Base-by-base conservation (phyloP, 2,888 invertebrate species). In the Mantis religiosa region DNA sequence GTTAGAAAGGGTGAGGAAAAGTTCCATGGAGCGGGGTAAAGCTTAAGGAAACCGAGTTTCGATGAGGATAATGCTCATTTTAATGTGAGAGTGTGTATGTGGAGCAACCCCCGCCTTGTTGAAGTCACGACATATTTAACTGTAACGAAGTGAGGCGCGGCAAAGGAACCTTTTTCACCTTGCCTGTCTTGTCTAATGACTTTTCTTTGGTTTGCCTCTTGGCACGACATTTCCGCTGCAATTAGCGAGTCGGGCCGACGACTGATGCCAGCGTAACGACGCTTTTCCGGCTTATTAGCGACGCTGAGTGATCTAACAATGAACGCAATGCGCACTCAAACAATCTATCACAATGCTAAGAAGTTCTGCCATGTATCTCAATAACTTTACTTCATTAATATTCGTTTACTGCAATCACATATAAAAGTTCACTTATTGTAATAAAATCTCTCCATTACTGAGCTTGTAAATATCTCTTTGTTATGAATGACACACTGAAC, bases 91-190 rank as follows among this genome's bases (percentile, higher is more conserved):
- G 41, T 41, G 41, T 41, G 2, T 41, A 1, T 41, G 34, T 34
- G 34, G 34, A 12, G 41, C 34, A 7, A 34, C 34, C 7, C 54
- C 15, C 14, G 14, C 54, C 20, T 71, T 71, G 54, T 20, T 20
- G 54, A 86, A 28, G 28, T 86, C 28, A 86, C 86, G 86, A 86
- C 86, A 81, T 25, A 86, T 86, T 86, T 86, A 86, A 81, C 71
- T 47, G 14, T 28, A 86, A 86, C 81, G 86, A 86, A 81, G 86
- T 86, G 86, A n/a, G 81, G 54, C 85, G 47, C 54, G 25, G 20
- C 54, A 25, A 20, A 20, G 54, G 20, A 25, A 71, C 54, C 54
- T 71, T 71, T 71, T 71, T 71, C 54, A 71, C 54, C 54, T 71
- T 71, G 54, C 54, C 54, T 71, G 54, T 71, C 54, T 71, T 71